Evolutionary conservation across 2,797 vertebrate species (phyloP), one percentile per base, ranked within the genome.

Genomic region (Otus scops): DNA sequence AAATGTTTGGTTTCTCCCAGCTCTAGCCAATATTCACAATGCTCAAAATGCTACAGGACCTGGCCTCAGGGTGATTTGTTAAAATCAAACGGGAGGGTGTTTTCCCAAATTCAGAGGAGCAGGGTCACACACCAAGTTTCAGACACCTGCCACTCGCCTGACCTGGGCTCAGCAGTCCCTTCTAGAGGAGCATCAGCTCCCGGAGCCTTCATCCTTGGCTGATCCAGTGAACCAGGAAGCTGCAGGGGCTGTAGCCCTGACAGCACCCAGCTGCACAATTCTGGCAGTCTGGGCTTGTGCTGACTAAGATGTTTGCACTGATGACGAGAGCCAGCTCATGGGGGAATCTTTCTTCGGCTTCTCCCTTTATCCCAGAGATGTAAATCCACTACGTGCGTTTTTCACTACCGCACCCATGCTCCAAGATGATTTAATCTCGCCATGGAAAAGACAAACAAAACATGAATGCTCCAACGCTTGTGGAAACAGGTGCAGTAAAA

Each of bases 401-500:
- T 81, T 95, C 83, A 92, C 48, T 81, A 74, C 84, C 19, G 2
- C 84, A 80, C 77, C 74, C 85, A 56, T 81, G 48, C 74, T 90
- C 91, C 85, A 82, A 68, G 45, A 87, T 74, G 15, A 95, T 53
- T 92, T 92, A 85, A 85, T 68, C 41, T 87, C 38, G 53, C 67
- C 74, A 50, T 3, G 5, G 36, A 82, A 94, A 83, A 93, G 56
- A 59, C 30, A 84, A 41, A 68, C 0, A 2, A 73, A 89, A 75
- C 45, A 53, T 0, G 0, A 90, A 50, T 22, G 50, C 36, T 84
- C 47, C 0, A 1, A 61, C 47, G 32, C 67, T 56, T 92, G 85
- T 76, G 51, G 79, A 82, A 85, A 74, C 78, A 95, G 88, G 92
- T 94, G 84, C 21, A 85, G 30, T 36, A 85, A 94, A 88, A 92